Percentiles rank a stretch among this genome's conserved stretches.
phyloP scores from a whole-genome alignment of 2,797 vertebrate genomes.

The Sebastolobus altivelis region DNA sequence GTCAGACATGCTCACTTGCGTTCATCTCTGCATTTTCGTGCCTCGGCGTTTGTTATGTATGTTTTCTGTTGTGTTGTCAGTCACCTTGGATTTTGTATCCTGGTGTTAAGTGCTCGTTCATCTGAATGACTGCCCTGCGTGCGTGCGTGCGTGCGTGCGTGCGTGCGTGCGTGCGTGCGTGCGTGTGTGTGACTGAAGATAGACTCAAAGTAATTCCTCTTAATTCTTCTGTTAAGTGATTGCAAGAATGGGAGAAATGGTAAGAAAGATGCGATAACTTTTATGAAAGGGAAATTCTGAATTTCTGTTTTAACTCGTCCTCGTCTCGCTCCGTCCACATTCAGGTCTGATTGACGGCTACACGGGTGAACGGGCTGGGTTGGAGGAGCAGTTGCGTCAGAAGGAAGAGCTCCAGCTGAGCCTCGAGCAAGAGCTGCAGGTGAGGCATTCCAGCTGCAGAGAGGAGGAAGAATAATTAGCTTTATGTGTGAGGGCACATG shows the following conservation, averaged over 20 bases:
- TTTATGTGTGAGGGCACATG: neutral
- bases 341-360: constrained; percentile 95
- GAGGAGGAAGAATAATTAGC: constrained; percentile 16
- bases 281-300: constrained; percentile 59
- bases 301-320: neutral
- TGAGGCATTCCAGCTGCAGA: constrained; percentile 56
- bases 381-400: constrained; percentile 92
- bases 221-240: constrained; percentile 14
- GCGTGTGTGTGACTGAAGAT: neutral
- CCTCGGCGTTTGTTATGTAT: neutral
- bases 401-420: constrained; percentile 90
- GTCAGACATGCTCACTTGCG: constrained; percentile 65
- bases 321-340: constrained; percentile 5
- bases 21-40: constrained; percentile 20
- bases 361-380: constrained; percentile 90
- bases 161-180: constrained; percentile 18
- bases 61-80: constrained; percentile 28
- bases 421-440: constrained; percentile 92
- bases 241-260: neutral
- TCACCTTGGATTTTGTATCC: constrained; percentile 51
- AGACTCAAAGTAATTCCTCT: constrained; percentile 6
- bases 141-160: neutral
- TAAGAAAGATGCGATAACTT: constrained; percentile 55
- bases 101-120: constrained; percentile 26
- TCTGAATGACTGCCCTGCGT: constrained; percentile 27